Percentiles rank a stretch among this genome's conserved stretches.
phyloP scores from a whole-genome alignment of 2,113 vertebrate species.

The Echinops telfairi region DNA sequence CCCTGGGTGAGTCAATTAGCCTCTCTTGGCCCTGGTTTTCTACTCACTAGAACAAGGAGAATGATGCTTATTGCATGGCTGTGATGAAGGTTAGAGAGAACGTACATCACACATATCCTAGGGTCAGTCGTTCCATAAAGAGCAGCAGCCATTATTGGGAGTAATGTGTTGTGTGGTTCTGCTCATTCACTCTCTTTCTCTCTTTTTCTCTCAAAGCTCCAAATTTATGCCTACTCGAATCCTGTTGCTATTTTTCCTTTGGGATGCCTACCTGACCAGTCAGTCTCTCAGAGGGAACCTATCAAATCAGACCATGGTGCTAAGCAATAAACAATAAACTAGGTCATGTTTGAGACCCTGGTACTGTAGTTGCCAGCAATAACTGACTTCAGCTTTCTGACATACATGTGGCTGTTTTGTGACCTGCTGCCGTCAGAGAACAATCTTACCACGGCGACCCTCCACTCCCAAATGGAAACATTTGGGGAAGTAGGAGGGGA shows the following conservation, averaged over 20 bases:
- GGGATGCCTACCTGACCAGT: neutral
- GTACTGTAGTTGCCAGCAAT: slow-evolving; percentile 66
- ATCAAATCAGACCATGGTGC: slow-evolving; percentile 66
- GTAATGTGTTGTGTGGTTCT: neutral
- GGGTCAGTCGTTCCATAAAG: neutral
- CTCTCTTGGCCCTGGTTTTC: slow-evolving; percentile 34
- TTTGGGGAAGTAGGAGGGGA: slow-evolving; percentile 20
- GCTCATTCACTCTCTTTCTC: neutral
- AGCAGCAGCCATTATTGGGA: neutral
- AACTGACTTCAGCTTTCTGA: slow-evolving; percentile 68
- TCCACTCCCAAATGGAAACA: slow-evolving; percentile 61
- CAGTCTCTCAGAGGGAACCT: slow-evolving; percentile 55
- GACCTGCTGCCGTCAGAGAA: slow-evolving; percentile 56
- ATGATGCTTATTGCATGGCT: neutral
- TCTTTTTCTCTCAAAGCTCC: neutral
- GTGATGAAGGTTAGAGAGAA: neutral
- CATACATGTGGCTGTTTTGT: slow-evolving; percentile 60
- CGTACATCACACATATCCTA: neutral
- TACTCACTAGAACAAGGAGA: neutral
- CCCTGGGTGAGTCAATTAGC: neutral
- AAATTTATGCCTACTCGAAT: neutral
- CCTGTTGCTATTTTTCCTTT: neutral
- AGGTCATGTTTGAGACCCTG: slow-evolving; percentile 56
- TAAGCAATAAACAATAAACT: slow-evolving; percentile 71
- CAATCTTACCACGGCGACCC: slow-evolving; percentile 21